Percentiles rank a stretch among this genome's conserved stretches.
Evolutionary conservation across 2,113 vertebrate genomes (phyloP).

Genomic region (Mesoclemmys tuberculata): DNA sequence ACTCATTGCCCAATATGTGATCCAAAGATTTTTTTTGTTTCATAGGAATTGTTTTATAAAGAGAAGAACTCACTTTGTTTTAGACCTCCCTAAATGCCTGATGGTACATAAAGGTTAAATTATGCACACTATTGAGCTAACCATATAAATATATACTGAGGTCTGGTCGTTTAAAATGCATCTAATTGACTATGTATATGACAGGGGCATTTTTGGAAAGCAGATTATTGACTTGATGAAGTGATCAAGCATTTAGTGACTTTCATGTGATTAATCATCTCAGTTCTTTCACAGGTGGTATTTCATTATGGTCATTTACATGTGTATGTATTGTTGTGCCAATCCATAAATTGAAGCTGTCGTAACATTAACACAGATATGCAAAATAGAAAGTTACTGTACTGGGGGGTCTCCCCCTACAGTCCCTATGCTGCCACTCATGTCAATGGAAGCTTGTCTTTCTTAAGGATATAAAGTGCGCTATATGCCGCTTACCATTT

Average conservation of each 20-base stretch:
- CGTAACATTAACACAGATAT: neutral
- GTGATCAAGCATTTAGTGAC: constrained; percentile 62
- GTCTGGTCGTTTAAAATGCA: constrained; percentile 54
- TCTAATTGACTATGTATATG: constrained; percentile 31
- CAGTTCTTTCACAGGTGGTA: constrained; percentile 1
- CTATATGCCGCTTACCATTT: fast-evolving
- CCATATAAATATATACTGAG: constrained; percentile 34
- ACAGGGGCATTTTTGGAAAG: constrained; percentile 52
- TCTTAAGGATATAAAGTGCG: neutral
- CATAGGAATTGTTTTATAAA: neutral
- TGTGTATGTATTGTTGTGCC: constrained; percentile 15
- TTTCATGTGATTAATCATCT: constrained; percentile 61
- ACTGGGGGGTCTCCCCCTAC: neutral
- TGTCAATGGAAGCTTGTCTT: neutral
- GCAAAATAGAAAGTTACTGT: neutral
- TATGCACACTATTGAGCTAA: constrained; percentile 34
- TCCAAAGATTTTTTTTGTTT: constrained; percentile 13
- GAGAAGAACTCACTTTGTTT: neutral
- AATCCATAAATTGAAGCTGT: constrained; percentile 24
- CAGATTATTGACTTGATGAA: constrained; percentile 61
- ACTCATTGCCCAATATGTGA: neutral
- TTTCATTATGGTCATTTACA: constrained; percentile 55
- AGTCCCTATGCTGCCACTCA: fast-evolving
- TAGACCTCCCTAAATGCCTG: neutral
- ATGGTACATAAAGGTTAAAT: neutral